Base-by-base conservation (phyloP, 2,888 invertebrate genomes). In the Pyrocoelia pectoralis region DNA sequence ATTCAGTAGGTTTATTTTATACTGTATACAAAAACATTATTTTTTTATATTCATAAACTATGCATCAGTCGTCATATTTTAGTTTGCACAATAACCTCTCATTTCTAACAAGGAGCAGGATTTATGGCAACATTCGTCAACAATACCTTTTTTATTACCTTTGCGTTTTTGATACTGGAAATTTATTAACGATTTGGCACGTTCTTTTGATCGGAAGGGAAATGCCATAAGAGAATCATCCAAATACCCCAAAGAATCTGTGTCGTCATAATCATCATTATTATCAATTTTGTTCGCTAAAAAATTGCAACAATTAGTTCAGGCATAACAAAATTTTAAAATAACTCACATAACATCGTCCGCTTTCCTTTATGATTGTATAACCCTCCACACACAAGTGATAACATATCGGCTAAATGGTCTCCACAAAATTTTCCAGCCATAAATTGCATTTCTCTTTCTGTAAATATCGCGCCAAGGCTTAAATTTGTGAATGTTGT, bases 61-160 rank as follows among this genome's bases (percentile, higher is more conserved):
- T 24, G 24, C 24, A 6, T 24, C 2, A 33, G 8, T n/a, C 33
- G 8, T 4, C 8, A n/a, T 33, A 4, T 33, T n/a, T 46, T 18
- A 46, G 18, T 50, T 33, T 1, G 50, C 58, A 18, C 65, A 65
- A 13, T 65, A 65, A 13, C 56, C 50, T 6, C 19, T 29, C 65
- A 65, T 65, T 65, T 65, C 65, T 18, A 28, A 53, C 12, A 61
- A 48, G 2, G 56, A 41, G 15, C 65, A 65, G 9, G 65, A n/a
- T 56, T 65, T 65, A 52, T 61, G 57, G 48, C 65, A 65, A 24
- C 65, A 65, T 56, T 65, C 65, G 15, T 29, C 50, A 3, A 46
- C 46, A 9, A 46, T 18, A 17, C 46, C 46, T n/a, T 46, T 43
- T 46, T 46, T 46, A 17, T 18, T n/a, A 17, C 17, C 18, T n/a